A percentile compares a stretch with the other conserved stretches of the same genome.
Conservation (phyloP, 2,888 invertebrate species). For the Tachystola acroxantha region DNA sequence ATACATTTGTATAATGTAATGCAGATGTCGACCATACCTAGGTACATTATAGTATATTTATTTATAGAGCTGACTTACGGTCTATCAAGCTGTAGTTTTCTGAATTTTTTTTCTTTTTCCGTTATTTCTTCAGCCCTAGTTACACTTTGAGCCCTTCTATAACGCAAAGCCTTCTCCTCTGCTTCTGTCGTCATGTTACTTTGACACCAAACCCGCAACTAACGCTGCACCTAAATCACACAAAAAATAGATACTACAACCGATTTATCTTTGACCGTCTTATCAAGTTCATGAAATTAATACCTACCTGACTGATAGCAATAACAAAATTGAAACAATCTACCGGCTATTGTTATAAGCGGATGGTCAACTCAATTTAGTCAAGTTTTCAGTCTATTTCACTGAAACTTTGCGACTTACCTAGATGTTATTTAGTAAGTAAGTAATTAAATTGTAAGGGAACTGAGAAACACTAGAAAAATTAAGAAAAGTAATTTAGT, state of each 20-base stretch:
- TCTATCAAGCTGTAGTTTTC: constrained; percentile 89
- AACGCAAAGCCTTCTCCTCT: constrained; percentile 78
- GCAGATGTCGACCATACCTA: no score
- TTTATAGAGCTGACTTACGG: no score
- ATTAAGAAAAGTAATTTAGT: no score
- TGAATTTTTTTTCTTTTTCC: constrained; percentile 86
- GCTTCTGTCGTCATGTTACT: constrained; percentile 48
- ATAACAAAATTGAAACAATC: background rate
- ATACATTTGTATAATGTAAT: no score
- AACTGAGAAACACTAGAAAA: no score
- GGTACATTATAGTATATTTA: no score
- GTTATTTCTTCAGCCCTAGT: constrained; percentile 93
- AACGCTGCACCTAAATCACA: background rate
- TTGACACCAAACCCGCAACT: background rate
- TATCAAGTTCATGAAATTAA: constrained; percentile 7
- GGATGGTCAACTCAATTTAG: no score
- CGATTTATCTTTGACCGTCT: background rate
- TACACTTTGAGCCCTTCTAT: constrained; percentile 89
- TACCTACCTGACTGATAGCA: background rate
- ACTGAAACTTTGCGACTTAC: no score
- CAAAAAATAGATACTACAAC: background rate
- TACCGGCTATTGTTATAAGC: background rate
- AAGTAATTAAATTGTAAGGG: no score
- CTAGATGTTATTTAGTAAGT: no score
- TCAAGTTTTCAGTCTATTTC: no score